phyloP scores from a whole-genome alignment of 2,888 invertebrate genomes.

The Tetragonisca angustula region DNA sequence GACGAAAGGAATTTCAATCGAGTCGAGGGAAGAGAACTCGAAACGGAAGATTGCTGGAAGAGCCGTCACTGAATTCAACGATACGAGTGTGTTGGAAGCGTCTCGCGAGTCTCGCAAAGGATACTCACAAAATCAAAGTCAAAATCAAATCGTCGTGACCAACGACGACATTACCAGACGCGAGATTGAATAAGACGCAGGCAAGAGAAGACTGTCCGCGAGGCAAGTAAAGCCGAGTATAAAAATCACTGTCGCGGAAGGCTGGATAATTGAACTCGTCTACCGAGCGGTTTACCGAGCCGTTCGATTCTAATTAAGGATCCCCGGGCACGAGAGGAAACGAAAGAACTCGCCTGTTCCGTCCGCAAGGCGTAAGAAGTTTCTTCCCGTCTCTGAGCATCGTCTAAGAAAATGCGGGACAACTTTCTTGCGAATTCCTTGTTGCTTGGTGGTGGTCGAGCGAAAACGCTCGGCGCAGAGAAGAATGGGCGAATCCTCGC shows the following conservation, averaged over 20 bases:
- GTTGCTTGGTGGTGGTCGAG: constrained; percentile 25
- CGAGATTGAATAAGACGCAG: too few species aligned
- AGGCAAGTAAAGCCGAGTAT: constrained; percentile 16
- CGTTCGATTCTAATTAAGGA: constrained; percentile 53
- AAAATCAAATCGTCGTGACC: too few species aligned
- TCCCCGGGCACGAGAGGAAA: background rate
- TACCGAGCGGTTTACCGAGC: constrained; percentile 27
- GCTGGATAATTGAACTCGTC: constrained; percentile 51
- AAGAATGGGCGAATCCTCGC: constrained; percentile 26
- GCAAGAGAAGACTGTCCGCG: background rate
- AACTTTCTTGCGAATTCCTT: constrained; percentile 34
- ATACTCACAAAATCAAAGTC: too few species aligned
- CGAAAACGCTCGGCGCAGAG: constrained; percentile 24
- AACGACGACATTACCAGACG: too few species aligned
- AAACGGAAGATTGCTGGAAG: too few species aligned
- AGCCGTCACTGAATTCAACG: too few species aligned
- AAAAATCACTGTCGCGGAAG: constrained; percentile 46
- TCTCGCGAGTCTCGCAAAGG: too few species aligned
- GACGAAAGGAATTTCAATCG: too few species aligned
- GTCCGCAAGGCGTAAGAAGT: constrained; percentile 11
- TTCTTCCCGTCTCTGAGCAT: background rate
- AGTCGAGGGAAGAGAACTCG: too few species aligned
- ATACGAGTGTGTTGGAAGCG: too few species aligned
- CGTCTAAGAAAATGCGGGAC: constrained; percentile 25
- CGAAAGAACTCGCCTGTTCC: constrained; percentile 21